These are phyloP conservation scores for Bradypodion pumilum DNA, from an alignment of 2,797 vertebrate species.

Conservation along the genomic window DNA sequence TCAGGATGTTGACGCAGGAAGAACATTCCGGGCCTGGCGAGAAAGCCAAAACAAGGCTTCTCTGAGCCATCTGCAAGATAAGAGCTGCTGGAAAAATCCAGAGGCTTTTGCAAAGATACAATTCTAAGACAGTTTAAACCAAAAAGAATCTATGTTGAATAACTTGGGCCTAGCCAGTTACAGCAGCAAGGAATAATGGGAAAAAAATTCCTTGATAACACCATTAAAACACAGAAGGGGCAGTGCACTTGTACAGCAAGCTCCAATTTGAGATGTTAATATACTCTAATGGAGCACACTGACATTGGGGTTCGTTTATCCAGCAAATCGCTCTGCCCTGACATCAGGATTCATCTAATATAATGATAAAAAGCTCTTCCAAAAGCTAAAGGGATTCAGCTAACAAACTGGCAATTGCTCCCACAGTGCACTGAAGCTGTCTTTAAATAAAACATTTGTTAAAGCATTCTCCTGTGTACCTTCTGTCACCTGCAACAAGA, in stretches of 20 bases:
- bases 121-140: too few species aligned
- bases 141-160: too few species aligned
- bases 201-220: too few species aligned
- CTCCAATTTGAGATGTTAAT: slow-evolving; percentile 47
- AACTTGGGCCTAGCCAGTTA: too few species aligned
- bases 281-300: slow-evolving; percentile 48
- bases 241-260: slow-evolving; percentile 19
- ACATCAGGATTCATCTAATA: slow-evolving; percentile 68
- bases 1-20: too few species aligned
- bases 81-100: too few species aligned
- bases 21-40: too few species aligned
- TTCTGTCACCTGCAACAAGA: slow-evolving; percentile 63
- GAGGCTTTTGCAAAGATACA: too few species aligned
- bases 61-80: too few species aligned
- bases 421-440: slow-evolving; percentile 66
- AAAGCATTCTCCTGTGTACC: slow-evolving; percentile 55
- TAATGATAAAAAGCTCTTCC: slow-evolving; percentile 72
- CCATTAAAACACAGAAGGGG: neutral
- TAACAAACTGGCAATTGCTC: slow-evolving; percentile 77
- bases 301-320: slow-evolving; percentile 58
- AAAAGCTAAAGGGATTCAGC: slow-evolving; percentile 68
- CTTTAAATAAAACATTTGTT: slow-evolving; percentile 77
- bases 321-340: slow-evolving; percentile 58
- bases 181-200: too few species aligned
- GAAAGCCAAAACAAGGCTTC: too few species aligned